Percentiles rank a stretch among this genome's conserved stretches.
These are phyloP conservation scores for Pampus argenteus DNA, from an alignment of 2,797 vertebrate genomes.

Conservation along the genomic window DNA sequence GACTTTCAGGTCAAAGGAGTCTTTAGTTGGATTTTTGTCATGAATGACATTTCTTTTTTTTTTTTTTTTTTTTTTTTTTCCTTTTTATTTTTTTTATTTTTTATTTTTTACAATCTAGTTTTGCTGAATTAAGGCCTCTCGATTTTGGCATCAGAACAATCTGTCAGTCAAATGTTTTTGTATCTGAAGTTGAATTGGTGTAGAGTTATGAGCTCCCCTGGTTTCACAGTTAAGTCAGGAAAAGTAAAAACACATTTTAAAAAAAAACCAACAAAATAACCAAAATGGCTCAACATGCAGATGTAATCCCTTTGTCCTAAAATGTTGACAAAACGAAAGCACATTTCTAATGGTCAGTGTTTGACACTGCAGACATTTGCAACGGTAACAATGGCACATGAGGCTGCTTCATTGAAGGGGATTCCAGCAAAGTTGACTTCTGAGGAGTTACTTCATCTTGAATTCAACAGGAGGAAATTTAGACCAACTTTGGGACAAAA, in stretches of 20 bases:
- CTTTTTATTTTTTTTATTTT: slow-evolving; percentile 9
- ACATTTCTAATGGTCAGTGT: slow-evolving; percentile 58
- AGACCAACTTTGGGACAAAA: slow-evolving; percentile 33
- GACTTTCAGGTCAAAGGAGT: slow-evolving; percentile 82
- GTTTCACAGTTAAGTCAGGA: slow-evolving; percentile 84
- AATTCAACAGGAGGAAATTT: slow-evolving; percentile 3
- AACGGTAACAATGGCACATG: slow-evolving; percentile 67
- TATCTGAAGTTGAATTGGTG: slow-evolving; percentile 77
- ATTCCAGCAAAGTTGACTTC: slow-evolving; percentile 47
- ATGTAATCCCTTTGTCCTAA: slow-evolving; percentile 55
- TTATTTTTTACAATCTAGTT: slow-evolving; percentile 88
- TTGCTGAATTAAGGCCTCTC: slow-evolving; percentile 90
- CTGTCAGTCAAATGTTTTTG: slow-evolving; percentile 82
- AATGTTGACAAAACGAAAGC: slow-evolving; percentile 48
- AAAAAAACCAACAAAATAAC: slow-evolving; percentile 72
- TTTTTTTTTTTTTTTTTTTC: slow-evolving; percentile 40
- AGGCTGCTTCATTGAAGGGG: slow-evolving; percentile 59
- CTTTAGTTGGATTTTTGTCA: slow-evolving; percentile 77
- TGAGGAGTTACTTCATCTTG: background rate
- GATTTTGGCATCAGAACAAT: slow-evolving; percentile 89
- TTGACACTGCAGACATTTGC: slow-evolving; percentile 56
- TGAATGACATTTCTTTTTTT: slow-evolving; percentile 66
- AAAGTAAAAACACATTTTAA: slow-evolving; percentile 59
- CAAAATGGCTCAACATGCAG: slow-evolving; percentile 81
- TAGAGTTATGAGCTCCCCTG: slow-evolving; percentile 79